Conservation (phyloP, 2,113 vertebrate species). For the Poicephalus meyeri region DNA sequence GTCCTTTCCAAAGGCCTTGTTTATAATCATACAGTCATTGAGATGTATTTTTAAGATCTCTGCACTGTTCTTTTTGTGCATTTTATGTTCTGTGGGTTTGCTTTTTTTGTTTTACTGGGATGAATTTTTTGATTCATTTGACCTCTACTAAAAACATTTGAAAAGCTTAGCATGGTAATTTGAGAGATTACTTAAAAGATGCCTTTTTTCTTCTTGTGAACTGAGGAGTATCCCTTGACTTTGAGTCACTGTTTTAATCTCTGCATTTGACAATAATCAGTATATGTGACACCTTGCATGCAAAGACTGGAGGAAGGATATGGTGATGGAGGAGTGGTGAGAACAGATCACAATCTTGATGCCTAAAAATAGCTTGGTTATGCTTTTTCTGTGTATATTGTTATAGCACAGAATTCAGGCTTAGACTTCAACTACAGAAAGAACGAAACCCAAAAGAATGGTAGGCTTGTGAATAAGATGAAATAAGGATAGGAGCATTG, state of each 20-base stretch:
- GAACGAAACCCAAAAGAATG: background rate
- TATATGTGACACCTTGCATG: background rate
- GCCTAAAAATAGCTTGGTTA: constrained; percentile 1
- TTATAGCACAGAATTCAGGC: background rate
- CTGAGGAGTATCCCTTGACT: background rate
- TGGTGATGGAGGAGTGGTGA: constrained; percentile 25
- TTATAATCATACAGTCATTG: background rate
- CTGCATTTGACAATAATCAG: constrained; percentile 7
- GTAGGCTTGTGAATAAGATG: background rate
- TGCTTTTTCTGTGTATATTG: background rate
- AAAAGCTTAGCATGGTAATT: background rate
- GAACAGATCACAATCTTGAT: background rate
- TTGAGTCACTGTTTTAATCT: background rate
- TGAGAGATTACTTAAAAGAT: background rate
- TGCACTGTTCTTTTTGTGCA: background rate
- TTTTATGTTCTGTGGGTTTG: background rate
- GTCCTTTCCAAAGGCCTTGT: background rate
- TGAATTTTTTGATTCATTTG: background rate
- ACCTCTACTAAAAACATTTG: background rate
- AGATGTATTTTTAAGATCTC: background rate
- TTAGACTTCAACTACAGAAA: background rate
- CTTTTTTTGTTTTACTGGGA: background rate
- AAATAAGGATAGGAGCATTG: background rate
- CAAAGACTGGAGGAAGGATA: background rate
- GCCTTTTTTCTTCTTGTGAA: background rate